phyloP scores from a whole-genome alignment of 2,888 invertebrate species.

The Chrysolina haemoptera region DNA sequence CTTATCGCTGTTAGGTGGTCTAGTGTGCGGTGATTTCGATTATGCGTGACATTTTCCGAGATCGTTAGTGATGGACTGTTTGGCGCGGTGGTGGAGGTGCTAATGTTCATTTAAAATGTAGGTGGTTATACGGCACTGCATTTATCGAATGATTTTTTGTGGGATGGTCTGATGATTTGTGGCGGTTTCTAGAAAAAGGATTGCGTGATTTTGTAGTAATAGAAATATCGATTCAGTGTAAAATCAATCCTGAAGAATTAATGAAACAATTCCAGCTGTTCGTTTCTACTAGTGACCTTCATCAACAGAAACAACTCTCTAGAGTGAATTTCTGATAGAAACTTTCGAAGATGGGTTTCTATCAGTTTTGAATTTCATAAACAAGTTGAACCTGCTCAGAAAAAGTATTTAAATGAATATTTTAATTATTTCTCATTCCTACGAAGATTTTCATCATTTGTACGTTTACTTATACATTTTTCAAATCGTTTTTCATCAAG shows the following conservation, averaged over 20 bases:
- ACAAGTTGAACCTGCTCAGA: too few relatives aligned
- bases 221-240: neutral
- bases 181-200: neutral
- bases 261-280: neutral
- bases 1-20: conserved; percentile 32
- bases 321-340: too few relatives aligned
- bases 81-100: conserved; percentile 8
- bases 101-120: conserved; percentile 17
- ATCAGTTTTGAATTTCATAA: too few relatives aligned
- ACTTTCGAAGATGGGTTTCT: too few relatives aligned
- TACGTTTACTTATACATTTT: too few relatives aligned
- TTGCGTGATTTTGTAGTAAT: conserved; percentile 4
- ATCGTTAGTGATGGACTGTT: conserved; percentile 20
- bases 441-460: too few relatives aligned
- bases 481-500: too few relatives aligned
- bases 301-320: neutral
- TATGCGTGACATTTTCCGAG: conserved; percentile 37
- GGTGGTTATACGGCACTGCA: conserved; percentile 14
- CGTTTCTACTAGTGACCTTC: neutral
- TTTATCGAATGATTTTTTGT: neutral
- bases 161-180: neutral
- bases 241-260: neutral
- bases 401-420: too few relatives aligned
- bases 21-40: conserved; percentile 39
- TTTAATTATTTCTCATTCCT: too few relatives aligned